Evolutionary conservation across 92 coral and sea anemone species (phyloP).

Genomic region (Plumapathes pennacea): DNA sequence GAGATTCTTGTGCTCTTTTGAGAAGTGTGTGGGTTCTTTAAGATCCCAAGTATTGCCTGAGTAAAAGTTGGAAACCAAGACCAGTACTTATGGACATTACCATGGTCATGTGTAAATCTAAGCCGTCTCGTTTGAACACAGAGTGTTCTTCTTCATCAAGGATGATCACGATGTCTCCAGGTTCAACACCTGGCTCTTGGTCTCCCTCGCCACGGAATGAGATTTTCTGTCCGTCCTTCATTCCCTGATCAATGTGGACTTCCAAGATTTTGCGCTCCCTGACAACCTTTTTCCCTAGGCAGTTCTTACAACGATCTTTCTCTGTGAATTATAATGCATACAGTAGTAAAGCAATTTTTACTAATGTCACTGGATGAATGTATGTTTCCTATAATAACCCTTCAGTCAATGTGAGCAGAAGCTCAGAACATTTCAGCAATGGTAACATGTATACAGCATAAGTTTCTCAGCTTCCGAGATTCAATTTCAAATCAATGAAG

Average conservation of each 20-base stretch:
- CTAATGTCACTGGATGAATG: too few relatives aligned
- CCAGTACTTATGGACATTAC: slow-evolving; percentile 9
- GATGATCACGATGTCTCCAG: slow-evolving; percentile 91
- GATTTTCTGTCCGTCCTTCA: slow-evolving; percentile 95
- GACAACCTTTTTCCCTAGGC: slow-evolving; percentile 80
- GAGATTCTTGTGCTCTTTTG: too few relatives aligned
- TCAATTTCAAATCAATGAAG: too few relatives aligned
- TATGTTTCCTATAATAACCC: too few relatives aligned
- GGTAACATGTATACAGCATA: too few relatives aligned
- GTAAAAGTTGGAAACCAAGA: not conserved
- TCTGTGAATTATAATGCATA: too few relatives aligned
- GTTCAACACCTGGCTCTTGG: slow-evolving; percentile 82
- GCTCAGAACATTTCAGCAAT: too few relatives aligned
- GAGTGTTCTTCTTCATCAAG: slow-evolving; percentile 84
- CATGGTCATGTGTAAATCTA: slow-evolving; percentile 63
- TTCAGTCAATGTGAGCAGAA: too few relatives aligned
- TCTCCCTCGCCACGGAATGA: slow-evolving; percentile 90
- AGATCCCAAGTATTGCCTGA: too few relatives aligned
- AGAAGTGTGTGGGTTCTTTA: too few relatives aligned
- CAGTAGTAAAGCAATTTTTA: too few relatives aligned
- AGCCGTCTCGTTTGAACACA: slow-evolving; percentile 59
- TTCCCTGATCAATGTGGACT: slow-evolving; percentile 86
- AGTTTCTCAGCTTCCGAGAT: too few relatives aligned
- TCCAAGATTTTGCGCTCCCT: slow-evolving; percentile 95
- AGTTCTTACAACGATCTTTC: slow-evolving; percentile 89